Evolutionary conservation across 1,140 invertebrate genomes (phyloP).

Genomic region (Lucilia sericata): DNA sequence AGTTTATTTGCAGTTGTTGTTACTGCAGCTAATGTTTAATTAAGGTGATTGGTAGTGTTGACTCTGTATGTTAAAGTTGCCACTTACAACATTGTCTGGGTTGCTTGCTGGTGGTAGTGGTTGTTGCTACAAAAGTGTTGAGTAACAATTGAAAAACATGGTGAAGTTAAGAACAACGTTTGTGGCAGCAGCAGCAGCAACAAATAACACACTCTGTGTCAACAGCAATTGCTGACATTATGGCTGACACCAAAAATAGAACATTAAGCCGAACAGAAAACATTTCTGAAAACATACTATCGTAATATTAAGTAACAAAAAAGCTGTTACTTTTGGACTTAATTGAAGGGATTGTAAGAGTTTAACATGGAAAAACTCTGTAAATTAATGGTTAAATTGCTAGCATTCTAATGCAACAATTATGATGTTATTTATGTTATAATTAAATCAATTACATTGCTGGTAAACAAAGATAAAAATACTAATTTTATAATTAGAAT

Average conservation of each 20-base stretch:
- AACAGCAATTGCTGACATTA: slow-evolving; percentile 36
- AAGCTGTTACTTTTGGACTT: background rate
- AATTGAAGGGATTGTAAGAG: background rate
- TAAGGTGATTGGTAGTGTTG: slow-evolving; percentile 48
- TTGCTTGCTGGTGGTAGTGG: slow-evolving; percentile 8
- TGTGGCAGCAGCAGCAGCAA: too few species aligned
- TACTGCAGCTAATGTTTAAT: slow-evolving; percentile 47
- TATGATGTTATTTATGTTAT: too few species aligned
- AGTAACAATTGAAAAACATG: slow-evolving; percentile 38
- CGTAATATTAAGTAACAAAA: background rate
- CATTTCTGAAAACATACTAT: background rate
- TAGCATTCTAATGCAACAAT: too few species aligned
- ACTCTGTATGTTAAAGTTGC: slow-evolving; percentile 37
- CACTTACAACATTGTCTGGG: slow-evolving; percentile 5
- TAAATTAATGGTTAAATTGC: too few species aligned
- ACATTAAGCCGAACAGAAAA: slow-evolving; percentile 7
- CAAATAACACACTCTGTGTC: background rate
- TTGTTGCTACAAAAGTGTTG: slow-evolving; percentile 36
- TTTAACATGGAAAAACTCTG: too few species aligned
- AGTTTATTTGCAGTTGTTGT: slow-evolving; percentile 12
- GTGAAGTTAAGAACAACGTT: slow-evolving; percentile 15
- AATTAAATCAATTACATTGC: too few species aligned
- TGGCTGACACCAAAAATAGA: slow-evolving; percentile 39
- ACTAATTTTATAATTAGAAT: too few species aligned
- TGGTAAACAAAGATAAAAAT: too few species aligned